phyloP scores from a whole-genome alignment of 2,797 vertebrate genomes.

The Neosalanx taihuensis region DNA sequence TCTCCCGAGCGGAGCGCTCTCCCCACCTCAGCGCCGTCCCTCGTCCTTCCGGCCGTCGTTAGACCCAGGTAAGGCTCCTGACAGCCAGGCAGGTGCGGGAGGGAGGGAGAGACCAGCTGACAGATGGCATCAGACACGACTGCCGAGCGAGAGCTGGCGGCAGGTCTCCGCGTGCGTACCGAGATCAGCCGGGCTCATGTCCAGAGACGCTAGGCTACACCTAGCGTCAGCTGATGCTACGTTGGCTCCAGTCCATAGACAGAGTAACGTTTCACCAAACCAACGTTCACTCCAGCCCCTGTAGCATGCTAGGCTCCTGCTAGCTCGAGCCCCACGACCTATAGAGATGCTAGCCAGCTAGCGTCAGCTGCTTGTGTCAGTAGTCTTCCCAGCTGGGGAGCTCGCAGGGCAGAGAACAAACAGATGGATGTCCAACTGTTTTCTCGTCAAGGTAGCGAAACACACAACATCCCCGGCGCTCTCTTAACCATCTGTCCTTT shows the following conservation, averaged over 20 bases:
- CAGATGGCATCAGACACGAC: slow-evolving; percentile 26
- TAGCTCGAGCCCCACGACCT: background rate
- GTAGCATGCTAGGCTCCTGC: background rate
- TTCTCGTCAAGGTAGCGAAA: background rate
- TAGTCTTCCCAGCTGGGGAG: background rate
- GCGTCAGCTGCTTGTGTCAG: background rate
- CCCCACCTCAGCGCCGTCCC: background rate
- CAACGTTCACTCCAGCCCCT: too few relatives aligned
- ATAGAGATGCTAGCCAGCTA: background rate
- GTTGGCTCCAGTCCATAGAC: background rate
- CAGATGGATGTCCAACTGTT: background rate
- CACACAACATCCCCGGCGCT: background rate
- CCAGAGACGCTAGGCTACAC: slow-evolving; percentile 5
- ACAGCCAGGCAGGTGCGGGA: background rate
- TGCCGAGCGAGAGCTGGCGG: too few relatives aligned
- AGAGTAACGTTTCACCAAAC: background rate
- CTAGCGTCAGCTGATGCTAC: slow-evolving; percentile 1
- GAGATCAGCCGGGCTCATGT: background rate
- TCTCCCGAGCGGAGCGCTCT: background rate
- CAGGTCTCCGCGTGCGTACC: background rate
- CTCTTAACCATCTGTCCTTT: too few relatives aligned
- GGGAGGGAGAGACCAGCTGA: background rate
- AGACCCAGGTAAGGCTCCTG: background rate
- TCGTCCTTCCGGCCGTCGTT: background rate
- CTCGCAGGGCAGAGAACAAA: background rate